Conservation (phyloP, 2,797 vertebrate species). For the Pipistrellus kuhlii region DNA sequence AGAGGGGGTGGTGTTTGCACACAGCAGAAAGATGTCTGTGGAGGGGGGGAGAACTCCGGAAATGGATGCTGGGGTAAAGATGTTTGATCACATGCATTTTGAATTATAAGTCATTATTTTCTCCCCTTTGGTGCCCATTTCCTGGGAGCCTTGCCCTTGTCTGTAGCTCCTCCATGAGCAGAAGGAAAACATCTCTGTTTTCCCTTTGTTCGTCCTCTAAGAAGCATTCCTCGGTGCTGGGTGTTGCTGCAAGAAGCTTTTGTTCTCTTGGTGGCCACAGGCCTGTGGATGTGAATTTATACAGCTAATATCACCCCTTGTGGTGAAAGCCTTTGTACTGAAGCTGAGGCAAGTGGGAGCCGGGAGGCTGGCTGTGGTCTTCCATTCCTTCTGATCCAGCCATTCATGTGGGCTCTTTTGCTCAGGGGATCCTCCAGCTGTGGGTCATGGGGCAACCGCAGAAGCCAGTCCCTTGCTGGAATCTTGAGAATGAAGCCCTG, state of each 20-base stretch:
- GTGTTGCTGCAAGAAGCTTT: constrained; percentile 80
- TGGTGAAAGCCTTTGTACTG: constrained; percentile 74
- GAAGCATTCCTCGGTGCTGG: constrained; percentile 67
- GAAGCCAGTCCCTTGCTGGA: background rate
- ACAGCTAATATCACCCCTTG: constrained; percentile 68
- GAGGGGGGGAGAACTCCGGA: constrained; percentile 23
- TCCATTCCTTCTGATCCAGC: constrained; percentile 21
- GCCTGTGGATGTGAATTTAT: constrained; percentile 79
- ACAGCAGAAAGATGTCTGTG: background rate
- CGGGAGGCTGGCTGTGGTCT: constrained; percentile 51
- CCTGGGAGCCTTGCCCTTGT: constrained; percentile 56
- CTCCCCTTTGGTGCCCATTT: constrained; percentile 5
- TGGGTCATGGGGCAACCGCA: background rate
- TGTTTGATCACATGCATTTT: constrained; percentile 46
- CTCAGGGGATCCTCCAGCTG: background rate
- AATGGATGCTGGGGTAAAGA: background rate
- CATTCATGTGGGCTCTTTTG: constrained; percentile 42
- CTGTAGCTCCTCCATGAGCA: constrained; percentile 10
- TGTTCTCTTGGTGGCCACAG: constrained; percentile 79
- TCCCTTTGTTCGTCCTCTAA: constrained; percentile 47
- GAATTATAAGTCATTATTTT: constrained; percentile 59
- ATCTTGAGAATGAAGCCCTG: background rate
- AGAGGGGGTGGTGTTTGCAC: background rate
- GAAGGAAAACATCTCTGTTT: constrained; percentile 68
- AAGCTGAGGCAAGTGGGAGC: constrained; percentile 69